These are phyloP conservation scores for Eilema depressum DNA, from an alignment of 2,888 invertebrate species.

Conservation along the genomic window DNA sequence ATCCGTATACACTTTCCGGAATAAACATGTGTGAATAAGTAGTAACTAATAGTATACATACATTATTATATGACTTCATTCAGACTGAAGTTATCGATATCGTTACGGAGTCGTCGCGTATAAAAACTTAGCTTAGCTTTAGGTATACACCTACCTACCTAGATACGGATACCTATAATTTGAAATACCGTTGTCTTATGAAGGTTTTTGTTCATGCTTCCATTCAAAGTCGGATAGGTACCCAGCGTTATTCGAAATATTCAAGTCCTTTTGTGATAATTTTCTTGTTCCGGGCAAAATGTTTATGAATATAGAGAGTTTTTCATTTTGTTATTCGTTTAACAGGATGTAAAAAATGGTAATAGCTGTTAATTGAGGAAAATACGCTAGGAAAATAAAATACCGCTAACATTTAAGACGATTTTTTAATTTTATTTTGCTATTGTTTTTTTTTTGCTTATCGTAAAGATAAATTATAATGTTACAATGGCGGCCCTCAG, in stretches of 20 bases:
- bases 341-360: not conserved
- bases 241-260: not conserved
- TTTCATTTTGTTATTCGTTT: not conserved
- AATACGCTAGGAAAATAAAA: not conserved
- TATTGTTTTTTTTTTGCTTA: not conserved
- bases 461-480: not conserved
- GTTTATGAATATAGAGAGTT: not conserved
- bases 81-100: not conserved
- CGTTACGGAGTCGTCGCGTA: constrained; percentile 7
- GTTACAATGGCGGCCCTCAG: not conserved
- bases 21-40: not conserved
- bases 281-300: not conserved
- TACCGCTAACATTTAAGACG: not conserved
- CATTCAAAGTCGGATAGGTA: not conserved
- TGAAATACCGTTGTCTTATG: constrained; percentile 6
- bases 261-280: constrained; percentile 4
- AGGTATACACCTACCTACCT: not conserved
- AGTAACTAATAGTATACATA: too few species aligned
- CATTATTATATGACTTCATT: not conserved
- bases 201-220: constrained; percentile 7
- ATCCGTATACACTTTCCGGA: not conserved
- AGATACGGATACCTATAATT: constrained; percentile 5
- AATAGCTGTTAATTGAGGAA: constrained; percentile 2
- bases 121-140: not conserved
- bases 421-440: not conserved